Conservation (phyloP, 2,113 vertebrate genomes). For the Rhagologus leucostigma region DNA sequence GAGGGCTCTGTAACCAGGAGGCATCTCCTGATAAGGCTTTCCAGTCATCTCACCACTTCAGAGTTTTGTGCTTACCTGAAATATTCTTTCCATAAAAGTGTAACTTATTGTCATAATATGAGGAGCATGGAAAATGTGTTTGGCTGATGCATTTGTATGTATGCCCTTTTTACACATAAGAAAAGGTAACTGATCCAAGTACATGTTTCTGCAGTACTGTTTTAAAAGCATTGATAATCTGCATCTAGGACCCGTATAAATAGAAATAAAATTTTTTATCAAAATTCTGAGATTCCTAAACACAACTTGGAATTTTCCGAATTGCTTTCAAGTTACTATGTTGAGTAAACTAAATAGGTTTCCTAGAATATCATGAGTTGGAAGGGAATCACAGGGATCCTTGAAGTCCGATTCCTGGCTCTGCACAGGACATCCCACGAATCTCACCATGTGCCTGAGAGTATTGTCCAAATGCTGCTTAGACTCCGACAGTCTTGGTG, state of each 20-base stretch:
- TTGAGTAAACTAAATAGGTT: background rate
- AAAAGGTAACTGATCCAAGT: background rate
- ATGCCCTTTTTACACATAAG: too few relatives aligned
- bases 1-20: background rate
- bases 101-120: background rate
- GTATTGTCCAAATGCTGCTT: background rate
- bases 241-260: background rate
- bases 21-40: background rate
- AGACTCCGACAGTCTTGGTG: background rate
- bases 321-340: background rate
- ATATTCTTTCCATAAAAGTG: background rate
- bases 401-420: background rate
- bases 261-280: background rate
- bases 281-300: background rate
- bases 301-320: background rate
- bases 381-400: background rate
- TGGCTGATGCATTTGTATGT: background rate
- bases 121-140: background rate
- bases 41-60: background rate
- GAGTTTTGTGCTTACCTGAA: background rate
- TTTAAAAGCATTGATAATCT: background rate
- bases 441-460: background rate
- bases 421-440: background rate
- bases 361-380: background rate
- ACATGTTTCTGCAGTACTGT: background rate